Evolutionary conservation across 2,113 vertebrate genomes (phyloP), one percentile per base, ranked within the genome.

Genomic region (Talpa occidentalis): DNA sequence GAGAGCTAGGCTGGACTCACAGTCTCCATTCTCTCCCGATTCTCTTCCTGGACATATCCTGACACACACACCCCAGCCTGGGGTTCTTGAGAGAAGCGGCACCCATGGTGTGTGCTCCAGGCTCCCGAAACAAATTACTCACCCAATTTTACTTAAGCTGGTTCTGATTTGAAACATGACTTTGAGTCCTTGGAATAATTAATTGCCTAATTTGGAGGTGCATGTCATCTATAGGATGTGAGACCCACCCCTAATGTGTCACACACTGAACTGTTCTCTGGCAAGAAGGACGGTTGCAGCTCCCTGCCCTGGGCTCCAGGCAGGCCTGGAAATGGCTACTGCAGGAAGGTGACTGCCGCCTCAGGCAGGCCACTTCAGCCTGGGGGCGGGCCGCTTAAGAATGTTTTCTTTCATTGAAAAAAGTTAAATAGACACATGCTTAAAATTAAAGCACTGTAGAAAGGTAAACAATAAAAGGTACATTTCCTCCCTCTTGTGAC

Each of bases 121-220:
- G 17, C 78, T 90, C 86, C 19, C 0, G 84, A 90, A 88, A 54
- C 81, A 77, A 30, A 62, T 92, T 88, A 88, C 47, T 88, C 89
- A 90, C 70, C 54, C 4, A 5, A 24, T 56, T 84, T 92, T 26
- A 56, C 86, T 85, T 85, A 5, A 69, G 89, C 90, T 81, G 76
- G 90, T 40, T 88, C 59, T 93, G 84, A 91, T 81, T 87, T 94
- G 94, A 77, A 83, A 62, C 6, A 3, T 83, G 80, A 96, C 35
- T 78, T 40, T 69, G 67, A 73, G 64, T 85, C 56, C 37, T 94
- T 73, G 59, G 73, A 91, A 80, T 72, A 84, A 73, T 69, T 35
- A 94, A 72, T 28, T 82, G 32, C 42, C 60, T 90, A 47, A 81
- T 90, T 95, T 92, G 95, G 62, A 96, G 85, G 66, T 22, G 10